phyloP scores from a whole-genome alignment of 2,888 invertebrate species.

The Mimachlamys varia region DNA sequence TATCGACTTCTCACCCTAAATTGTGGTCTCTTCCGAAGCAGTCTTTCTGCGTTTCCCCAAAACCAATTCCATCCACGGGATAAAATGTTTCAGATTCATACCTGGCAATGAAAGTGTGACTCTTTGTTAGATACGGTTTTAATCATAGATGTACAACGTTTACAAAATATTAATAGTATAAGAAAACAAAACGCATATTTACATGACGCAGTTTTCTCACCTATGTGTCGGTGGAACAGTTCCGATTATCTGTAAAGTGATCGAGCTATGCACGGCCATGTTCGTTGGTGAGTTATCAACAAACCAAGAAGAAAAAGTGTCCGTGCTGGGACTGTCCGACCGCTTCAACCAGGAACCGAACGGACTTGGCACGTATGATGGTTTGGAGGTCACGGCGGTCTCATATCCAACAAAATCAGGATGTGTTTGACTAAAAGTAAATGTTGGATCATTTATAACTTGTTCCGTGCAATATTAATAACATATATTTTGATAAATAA shows the following conservation, averaged over 20 bases:
- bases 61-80: slow-evolving; percentile 70
- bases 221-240: slow-evolving; percentile 51
- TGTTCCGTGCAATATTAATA: too few species aligned
- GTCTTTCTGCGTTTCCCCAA: slow-evolving; percentile 65
- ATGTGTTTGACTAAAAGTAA: slow-evolving; percentile 50
- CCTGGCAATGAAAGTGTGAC: slow-evolving; percentile 45
- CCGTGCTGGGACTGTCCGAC: slow-evolving; percentile 61
- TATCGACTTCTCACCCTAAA: slow-evolving; percentile 63
- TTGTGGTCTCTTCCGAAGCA: slow-evolving; percentile 65
- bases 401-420: slow-evolving; percentile 53
- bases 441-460: too few species aligned
- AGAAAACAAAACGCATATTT: too few species aligned
- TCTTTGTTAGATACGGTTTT: too few species aligned
- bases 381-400: slow-evolving; percentile 49
- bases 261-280: slow-evolving; percentile 48
- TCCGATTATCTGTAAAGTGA: slow-evolving; percentile 48
- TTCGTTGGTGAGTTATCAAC: slow-evolving; percentile 55
- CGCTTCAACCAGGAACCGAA: slow-evolving; percentile 65
- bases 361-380: slow-evolving; percentile 65
- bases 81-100: slow-evolving; percentile 61
- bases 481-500: too few species aligned
- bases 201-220: slow-evolving; percentile 34
- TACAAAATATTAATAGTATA: too few species aligned
- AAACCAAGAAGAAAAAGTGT: slow-evolving; percentile 72
- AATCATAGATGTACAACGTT: too few species aligned